Evolutionary conservation across 2,888 invertebrate genomes (phyloP).

Genomic region (Phyllotreta cruciferae): DNA sequence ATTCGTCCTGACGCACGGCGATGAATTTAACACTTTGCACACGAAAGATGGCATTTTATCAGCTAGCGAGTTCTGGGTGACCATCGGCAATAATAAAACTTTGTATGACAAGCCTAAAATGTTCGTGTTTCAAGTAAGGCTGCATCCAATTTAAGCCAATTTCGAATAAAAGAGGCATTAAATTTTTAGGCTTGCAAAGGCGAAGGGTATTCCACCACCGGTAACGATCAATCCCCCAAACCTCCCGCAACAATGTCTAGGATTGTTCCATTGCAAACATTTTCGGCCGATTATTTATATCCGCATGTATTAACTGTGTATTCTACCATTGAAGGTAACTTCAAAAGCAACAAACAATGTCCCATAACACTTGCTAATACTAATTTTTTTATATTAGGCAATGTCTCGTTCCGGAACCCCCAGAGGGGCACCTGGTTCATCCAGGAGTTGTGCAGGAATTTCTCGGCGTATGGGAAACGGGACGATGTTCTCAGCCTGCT

Average conservation of each 20-base stretch:
- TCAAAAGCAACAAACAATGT: too few species aligned
- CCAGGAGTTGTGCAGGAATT: conserved; percentile 55
- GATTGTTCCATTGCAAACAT: conserved; percentile 24
- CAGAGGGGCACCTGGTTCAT: conserved; percentile 55
- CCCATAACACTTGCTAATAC: too few species aligned
- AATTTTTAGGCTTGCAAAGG: conserved; percentile 55
- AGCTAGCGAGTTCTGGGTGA: conserved; percentile 47
- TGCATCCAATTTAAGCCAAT: conserved; percentile 45
- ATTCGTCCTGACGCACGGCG: conserved; percentile 54
- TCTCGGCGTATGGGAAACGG: conserved; percentile 50
- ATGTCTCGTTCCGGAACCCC: conserved; percentile 45
- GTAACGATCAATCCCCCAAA: background rate
- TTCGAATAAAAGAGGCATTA: conserved; percentile 49
- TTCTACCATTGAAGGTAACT: conserved; percentile 51
- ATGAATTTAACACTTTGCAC: conserved; percentile 44
- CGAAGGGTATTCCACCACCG: conserved; percentile 36
- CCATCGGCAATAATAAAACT: conserved; percentile 43
- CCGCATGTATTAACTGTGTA: conserved; percentile 48
- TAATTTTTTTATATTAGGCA: conserved; percentile 42
- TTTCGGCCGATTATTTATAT: conserved; percentile 29
- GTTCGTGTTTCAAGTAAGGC: conserved; percentile 54
- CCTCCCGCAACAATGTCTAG: background rate
- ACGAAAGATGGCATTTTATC: conserved; percentile 43
- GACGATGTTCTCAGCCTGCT: conserved; percentile 55
- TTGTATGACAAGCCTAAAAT: conserved; percentile 54